Evolutionary conservation across 2,888 invertebrate genomes (phyloP).

Genomic region (Drosophila fungiperda): DNA sequence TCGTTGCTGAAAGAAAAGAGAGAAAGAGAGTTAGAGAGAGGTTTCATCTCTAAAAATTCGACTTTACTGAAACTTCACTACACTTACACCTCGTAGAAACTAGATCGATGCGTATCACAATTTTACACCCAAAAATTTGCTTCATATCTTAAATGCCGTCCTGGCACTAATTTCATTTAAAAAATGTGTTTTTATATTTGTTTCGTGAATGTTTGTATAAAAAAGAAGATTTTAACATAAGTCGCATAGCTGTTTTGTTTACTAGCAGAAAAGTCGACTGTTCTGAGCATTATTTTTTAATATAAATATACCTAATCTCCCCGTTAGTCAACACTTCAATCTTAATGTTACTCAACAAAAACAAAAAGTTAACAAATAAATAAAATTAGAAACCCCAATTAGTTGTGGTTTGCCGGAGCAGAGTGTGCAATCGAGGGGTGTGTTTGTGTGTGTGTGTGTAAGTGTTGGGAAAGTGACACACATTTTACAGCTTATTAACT

Average conservation of each 20-base stretch:
- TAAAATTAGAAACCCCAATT: constrained; percentile 39
- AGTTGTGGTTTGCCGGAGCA: constrained; percentile 43
- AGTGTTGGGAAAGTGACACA: constrained; percentile 73
- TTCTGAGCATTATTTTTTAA: neutral
- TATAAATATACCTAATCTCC: neutral
- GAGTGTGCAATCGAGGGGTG: constrained; percentile 24
- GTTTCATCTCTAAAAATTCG: neutral
- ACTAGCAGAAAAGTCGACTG: neutral
- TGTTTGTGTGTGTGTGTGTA: neutral
- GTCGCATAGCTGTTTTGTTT: constrained; percentile 1
- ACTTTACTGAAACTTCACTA: neutral
- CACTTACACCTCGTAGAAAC: constrained; percentile 12
- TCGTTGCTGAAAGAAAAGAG: constrained; percentile 44
- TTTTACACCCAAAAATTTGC: constrained; percentile 35
- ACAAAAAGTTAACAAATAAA: neutral
- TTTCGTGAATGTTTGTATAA: neutral
- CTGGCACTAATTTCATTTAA: constrained; percentile 15
- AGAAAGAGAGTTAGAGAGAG: neutral
- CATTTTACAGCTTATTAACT: constrained; percentile 82
- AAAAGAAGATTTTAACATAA: constrained; percentile 9
- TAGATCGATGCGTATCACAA: constrained; percentile 22
- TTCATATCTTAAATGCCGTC: neutral
- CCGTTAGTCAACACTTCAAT: neutral
- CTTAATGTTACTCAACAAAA: constrained; percentile 20
- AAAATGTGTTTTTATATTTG: neutral